Evolutionary conservation across 2,113 vertebrate genomes (phyloP), one percentile per base, ranked within the genome.

Genomic region (Austrofundulus limnaeus): DNA sequence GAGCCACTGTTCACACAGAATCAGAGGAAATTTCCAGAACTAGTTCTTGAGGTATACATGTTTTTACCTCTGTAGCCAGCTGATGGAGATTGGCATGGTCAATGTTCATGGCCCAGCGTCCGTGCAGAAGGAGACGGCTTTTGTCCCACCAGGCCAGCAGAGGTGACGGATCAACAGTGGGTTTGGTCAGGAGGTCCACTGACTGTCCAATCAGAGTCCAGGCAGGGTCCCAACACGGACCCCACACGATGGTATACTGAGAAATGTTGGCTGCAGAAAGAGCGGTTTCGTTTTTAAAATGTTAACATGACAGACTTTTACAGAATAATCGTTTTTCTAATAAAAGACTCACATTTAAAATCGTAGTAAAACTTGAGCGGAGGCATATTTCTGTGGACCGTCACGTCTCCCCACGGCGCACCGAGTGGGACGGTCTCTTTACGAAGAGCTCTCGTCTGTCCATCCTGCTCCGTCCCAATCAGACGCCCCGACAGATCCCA

Each of bases 131-230:
- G 51, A 99, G 91, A 31, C 97, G 94, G 83, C 95, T 98, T 85
- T 98, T 98, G 84, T 99, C 97, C 97, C 97, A 99, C 97, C 97
- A 99, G 41, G 95, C 92, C 83, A 99, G 81, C 0, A 92, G 91
- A 17, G 95, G 91, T 0, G 96, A 98, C 43, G 96, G 96, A 73
- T 99, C 97, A 19, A 92, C 92, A 2, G 95, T 96, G 21, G 95
- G 93, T 83, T 98, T 98, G 60, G 96, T 96, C 75, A 99, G 92
- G 66, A 99, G 94, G 88, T 99, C 97, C 39, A 98, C 92, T 1
- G 93, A 95, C 54, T 99, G 97, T 4, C 97, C 95, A 1, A 99
- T 95, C 68, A 98, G 77, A 47, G 96, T 98, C 97, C 97, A 99
- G 52, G 97, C 96, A 0, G 96, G 96, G 86, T 99, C 96, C 97